Conservation (phyloP, 2,113 vertebrate genomes). For the Zosterops borbonicus region DNA sequence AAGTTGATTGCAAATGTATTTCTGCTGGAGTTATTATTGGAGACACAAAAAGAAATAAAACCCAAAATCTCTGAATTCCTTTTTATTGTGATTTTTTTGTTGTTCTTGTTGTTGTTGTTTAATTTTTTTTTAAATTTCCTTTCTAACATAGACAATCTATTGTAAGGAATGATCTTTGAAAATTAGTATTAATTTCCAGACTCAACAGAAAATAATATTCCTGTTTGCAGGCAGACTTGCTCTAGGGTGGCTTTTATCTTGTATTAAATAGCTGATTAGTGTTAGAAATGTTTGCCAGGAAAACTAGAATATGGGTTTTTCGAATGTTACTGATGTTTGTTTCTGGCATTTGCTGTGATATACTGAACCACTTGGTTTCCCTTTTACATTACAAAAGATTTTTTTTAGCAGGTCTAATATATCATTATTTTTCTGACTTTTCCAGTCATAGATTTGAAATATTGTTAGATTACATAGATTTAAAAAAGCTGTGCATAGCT, state of each 20-base stretch:
- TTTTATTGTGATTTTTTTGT: no score
- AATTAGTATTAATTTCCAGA: background rate
- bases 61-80: background rate
- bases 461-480: background rate
- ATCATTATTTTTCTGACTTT: background rate
- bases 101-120: background rate
- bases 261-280: background rate
- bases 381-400: background rate
- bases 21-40: background rate
- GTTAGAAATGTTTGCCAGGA: background rate
- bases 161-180: background rate
- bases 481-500: background rate
- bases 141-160: background rate
- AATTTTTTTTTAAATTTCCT: background rate
- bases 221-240: background rate
- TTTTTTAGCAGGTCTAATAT: background rate
- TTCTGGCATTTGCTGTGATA: background rate
- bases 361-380: background rate
- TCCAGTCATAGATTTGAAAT: background rate
- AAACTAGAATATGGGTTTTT: background rate
- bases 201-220: background rate
- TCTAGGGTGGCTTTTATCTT: background rate
- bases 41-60: background rate
- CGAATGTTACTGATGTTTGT: background rate
- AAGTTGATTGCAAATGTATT: background rate